Evolutionary conservation across 1,140 invertebrate genomes (phyloP).

Genomic region (Psilanteris sp.): DNA sequence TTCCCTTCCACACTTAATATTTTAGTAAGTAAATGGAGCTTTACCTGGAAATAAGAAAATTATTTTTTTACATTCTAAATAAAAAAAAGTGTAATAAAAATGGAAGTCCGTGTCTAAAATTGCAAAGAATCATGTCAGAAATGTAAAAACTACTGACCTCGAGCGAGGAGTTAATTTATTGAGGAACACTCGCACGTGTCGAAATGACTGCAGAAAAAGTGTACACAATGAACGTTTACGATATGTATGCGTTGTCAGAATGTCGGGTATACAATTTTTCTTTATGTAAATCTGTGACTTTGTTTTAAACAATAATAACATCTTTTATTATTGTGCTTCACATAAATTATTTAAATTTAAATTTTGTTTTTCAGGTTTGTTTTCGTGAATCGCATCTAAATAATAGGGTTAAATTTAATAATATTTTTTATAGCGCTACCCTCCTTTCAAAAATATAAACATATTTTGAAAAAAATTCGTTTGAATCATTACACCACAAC

Average conservation of each 20-base stretch:
- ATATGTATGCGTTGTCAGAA: constrained; percentile 10
- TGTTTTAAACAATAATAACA: constrained; percentile 6
- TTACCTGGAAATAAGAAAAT: no score
- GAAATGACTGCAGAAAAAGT: constrained; percentile 49
- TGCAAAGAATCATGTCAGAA: constrained; percentile 44
- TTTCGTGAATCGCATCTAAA: no score
- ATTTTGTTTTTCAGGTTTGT: no score
- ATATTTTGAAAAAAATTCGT: no score
- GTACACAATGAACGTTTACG: constrained; percentile 36
- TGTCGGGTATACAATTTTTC: constrained; percentile 13
- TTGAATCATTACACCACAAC: no score
- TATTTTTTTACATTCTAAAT: constrained; percentile 1
- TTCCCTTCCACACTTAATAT: neutral
- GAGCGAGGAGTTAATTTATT: constrained; percentile 43
- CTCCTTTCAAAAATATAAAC: no score
- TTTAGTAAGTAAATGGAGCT: neutral
- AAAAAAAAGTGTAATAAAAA: constrained; percentile 24
- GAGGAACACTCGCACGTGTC: constrained; percentile 52
- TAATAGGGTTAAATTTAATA: no score
- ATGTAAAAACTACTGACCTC: constrained; percentile 40
- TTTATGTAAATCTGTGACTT: constrained; percentile 13
- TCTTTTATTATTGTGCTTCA: neutral
- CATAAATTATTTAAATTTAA: no score
- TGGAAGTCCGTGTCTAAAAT: constrained; percentile 26
- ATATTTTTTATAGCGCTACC: no score